Percentiles rank a stretch among this genome's conserved stretches.
These are phyloP conservation scores for Apostichopus leukothele DNA, from an alignment of 53 echinoderm and acorn worm genomes.

Conservation along the genomic window DNA sequence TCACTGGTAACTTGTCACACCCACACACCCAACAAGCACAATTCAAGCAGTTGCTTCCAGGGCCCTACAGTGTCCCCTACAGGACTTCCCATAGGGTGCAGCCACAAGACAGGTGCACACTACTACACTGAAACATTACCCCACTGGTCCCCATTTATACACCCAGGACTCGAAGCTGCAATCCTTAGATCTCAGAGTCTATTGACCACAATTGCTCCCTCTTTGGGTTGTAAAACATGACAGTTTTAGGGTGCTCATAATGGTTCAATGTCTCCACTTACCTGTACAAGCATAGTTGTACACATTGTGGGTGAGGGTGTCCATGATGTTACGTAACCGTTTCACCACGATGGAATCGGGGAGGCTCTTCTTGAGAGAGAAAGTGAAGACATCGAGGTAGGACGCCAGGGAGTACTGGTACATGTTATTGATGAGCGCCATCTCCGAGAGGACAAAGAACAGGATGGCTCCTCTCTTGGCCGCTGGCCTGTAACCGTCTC, in stretches of 20 bases:
- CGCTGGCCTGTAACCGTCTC: constrained; percentile 97
- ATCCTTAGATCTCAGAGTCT: background rate
- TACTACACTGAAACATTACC: too few relatives aligned
- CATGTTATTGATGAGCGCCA: constrained; percentile 98
- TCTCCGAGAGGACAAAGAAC: constrained; percentile 99
- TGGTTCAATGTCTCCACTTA: background rate
- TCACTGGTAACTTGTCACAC: too few relatives aligned
- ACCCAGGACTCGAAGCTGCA: too few relatives aligned
- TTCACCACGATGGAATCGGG: constrained; percentile 97
- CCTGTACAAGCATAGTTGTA: constrained; percentile 99
- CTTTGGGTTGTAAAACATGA: too few relatives aligned
- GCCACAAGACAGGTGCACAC: too few relatives aligned
- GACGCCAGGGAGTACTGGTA: constrained; percentile 98
- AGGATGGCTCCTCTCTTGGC: constrained; percentile 99
- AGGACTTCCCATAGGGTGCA: too few relatives aligned
- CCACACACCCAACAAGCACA: too few relatives aligned
- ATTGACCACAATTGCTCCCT: background rate
- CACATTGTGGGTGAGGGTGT: constrained; percentile 91
- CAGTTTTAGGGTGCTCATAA: too few relatives aligned
- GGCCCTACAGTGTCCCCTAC: too few relatives aligned
- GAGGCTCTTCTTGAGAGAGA: constrained; percentile 93
- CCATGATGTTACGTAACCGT: constrained; percentile 94
- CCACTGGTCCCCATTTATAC: too few relatives aligned
- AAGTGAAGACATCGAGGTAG: constrained; percentile 91
- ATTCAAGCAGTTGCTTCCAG: too few relatives aligned